Percentiles rank a stretch among this genome's conserved stretches.
Evolutionary conservation across 2,888 invertebrate species (phyloP).

Genomic region (Yponomeuta cagnagella): DNA sequence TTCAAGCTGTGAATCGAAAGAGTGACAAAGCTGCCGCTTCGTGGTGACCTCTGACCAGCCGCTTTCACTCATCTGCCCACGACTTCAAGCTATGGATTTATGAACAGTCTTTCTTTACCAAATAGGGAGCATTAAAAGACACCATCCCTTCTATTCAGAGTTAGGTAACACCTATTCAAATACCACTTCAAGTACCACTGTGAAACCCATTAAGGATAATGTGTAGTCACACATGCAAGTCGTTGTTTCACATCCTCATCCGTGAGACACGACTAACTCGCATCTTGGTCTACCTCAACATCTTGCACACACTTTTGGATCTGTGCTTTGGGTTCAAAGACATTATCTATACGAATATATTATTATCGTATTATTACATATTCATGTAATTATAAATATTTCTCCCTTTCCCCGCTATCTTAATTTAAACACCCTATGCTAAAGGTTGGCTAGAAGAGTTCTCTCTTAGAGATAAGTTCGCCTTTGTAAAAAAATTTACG

Average conservation of each 20-base stretch:
- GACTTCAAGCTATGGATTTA: not conserved
- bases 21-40: slow-evolving; percentile 25
- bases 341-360: too few relatives aligned
- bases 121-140: slow-evolving; percentile 3
- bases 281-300: not conserved
- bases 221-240: not conserved
- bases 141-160: slow-evolving; percentile 1
- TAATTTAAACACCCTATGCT: too few relatives aligned
- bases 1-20: slow-evolving; percentile 19
- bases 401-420: too few relatives aligned
- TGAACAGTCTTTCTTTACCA: not conserved
- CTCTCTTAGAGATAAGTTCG: too few relatives aligned
- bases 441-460: too few relatives aligned
- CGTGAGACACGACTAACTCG: not conserved
- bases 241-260: not conserved
- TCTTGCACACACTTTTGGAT: not conserved
- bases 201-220: not conserved
- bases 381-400: too few relatives aligned
- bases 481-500: too few relatives aligned
- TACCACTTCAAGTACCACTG: not conserved
- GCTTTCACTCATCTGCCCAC: slow-evolving; percentile 43
- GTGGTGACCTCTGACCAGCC: slow-evolving; percentile 45
- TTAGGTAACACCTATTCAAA: not conserved
- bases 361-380: too few relatives aligned
- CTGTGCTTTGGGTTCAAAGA: too few relatives aligned